These are phyloP conservation scores for Ibidorhyncha struthersii DNA, from an alignment of 2,113 vertebrate genomes.

Conservation along the genomic window DNA sequence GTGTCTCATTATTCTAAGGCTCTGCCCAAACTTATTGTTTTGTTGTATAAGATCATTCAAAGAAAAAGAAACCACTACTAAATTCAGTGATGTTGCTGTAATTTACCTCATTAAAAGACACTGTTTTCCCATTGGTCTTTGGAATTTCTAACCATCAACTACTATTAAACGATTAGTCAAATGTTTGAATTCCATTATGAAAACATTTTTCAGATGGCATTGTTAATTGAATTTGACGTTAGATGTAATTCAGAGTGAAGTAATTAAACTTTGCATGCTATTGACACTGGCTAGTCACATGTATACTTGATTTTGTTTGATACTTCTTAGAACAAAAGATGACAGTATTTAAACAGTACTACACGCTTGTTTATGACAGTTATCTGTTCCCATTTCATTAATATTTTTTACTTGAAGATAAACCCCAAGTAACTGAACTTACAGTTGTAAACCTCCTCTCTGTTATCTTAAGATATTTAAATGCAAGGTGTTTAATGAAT, in stretches of 20 bases:
- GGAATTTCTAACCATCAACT: conserved; percentile 10
- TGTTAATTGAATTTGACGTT: neutral
- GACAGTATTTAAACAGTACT: neutral
- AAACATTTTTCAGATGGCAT: neutral
- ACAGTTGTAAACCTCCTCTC: neutral
- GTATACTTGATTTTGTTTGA: neutral
- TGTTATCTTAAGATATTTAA: neutral
- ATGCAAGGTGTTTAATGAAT: neutral
- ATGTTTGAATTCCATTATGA: neutral
- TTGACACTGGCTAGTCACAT: neutral
- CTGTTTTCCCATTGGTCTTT: neutral
- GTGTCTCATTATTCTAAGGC: neutral
- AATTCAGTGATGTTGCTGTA: neutral
- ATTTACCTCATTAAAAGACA: neutral
- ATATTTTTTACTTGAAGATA: neutral
- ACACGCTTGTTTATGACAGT: neutral
- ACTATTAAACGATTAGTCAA: conserved; percentile 6
- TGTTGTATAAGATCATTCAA: neutral
- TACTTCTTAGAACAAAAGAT: neutral
- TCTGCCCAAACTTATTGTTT: neutral
- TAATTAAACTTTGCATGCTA: neutral
- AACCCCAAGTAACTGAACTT: neutral
- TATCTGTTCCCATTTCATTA: neutral
- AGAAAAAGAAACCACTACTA: neutral
- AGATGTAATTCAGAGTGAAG: neutral